A percentile compares a stretch with the other conserved stretches of the same genome.
Conservation (phyloP, 2,797 vertebrate species). For the Chaetodon trifasciatus region DNA sequence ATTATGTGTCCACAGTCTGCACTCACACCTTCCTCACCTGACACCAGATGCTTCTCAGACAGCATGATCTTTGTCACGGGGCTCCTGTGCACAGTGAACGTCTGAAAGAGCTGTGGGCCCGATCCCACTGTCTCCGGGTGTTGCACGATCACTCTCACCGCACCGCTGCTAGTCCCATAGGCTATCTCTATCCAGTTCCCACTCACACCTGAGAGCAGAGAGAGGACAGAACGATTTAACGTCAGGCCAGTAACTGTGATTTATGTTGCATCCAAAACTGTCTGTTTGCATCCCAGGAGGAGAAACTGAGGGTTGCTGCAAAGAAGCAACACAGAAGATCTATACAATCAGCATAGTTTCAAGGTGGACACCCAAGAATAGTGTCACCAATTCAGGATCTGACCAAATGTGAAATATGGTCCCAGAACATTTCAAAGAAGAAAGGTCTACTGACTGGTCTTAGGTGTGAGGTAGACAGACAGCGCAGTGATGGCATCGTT, state of each 20-base stretch:
- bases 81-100: conserved; percentile 97
- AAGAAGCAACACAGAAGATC: no score
- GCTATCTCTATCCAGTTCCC: conserved; percentile 99
- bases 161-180: conserved; percentile 96
- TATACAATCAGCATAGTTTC: no score
- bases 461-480: conserved; percentile 98
- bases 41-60: conserved; percentile 97
- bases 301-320: background rate
- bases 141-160: conserved; percentile 96
- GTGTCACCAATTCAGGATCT: no score
- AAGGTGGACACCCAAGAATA: no score
- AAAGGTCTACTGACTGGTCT: conserved; percentile 91
- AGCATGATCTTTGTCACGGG: conserved; percentile 98
- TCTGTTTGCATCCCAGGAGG: background rate
- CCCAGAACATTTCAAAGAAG: background rate
- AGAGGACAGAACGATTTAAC: background rate
- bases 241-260: background rate
- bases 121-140: conserved; percentile 97
- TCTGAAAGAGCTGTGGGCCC: conserved; percentile 97
- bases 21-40: conserved; percentile 84
- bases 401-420: no score
- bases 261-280: background rate
- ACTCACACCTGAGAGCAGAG: conserved; percentile 89
- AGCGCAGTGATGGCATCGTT: conserved; percentile 97
- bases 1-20: background rate